phyloP scores from a whole-genome alignment of 1,140 invertebrate species.

The Metaphire vulgaris region DNA sequence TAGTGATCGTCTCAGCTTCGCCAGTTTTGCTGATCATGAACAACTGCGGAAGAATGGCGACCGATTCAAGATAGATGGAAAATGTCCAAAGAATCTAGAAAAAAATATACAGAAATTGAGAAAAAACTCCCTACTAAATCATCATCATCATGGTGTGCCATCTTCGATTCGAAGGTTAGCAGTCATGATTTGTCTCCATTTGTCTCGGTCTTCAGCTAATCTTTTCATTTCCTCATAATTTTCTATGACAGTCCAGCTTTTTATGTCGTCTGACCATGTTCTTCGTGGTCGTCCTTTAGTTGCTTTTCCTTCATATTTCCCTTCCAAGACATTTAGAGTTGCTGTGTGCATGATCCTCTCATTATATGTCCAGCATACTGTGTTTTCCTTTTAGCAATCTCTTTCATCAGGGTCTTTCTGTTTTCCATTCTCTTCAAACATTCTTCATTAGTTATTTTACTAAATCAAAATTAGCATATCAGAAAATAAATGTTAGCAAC shows the following conservation, averaged over 20 bases:
- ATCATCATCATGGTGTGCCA: not conserved
- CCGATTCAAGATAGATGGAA: slow-evolving; percentile 97
- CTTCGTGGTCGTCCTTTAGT: too few species aligned
- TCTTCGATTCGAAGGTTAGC: not conserved
- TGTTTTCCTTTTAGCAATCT: too few species aligned
- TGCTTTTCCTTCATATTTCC: too few species aligned
- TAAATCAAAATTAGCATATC: too few species aligned
- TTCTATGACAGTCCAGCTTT: slow-evolving; percentile 4
- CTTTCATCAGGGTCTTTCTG: too few species aligned
- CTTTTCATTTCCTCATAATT: not conserved
- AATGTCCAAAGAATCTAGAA: slow-evolving; percentile 79
- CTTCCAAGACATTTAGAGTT: too few species aligned
- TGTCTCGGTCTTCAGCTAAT: not conserved
- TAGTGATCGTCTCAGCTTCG: slow-evolving; percentile 98
- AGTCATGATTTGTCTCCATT: slow-evolving; percentile 1
- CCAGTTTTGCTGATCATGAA: slow-evolving; percentile 98
- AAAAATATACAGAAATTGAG: slow-evolving; percentile 5
- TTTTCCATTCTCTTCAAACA: too few species aligned
- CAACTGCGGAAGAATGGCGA: slow-evolving; percentile 95
- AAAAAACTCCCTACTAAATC: not conserved
- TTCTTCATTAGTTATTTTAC: too few species aligned
- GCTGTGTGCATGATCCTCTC: too few species aligned
- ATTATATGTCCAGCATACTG: too few species aligned
- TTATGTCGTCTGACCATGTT: too few species aligned
- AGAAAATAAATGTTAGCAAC: too few species aligned